Evolutionary conservation across 1,140 invertebrate genomes (phyloP), one percentile per base, ranked within the genome.

Genomic region (Musca vetustissima): DNA sequence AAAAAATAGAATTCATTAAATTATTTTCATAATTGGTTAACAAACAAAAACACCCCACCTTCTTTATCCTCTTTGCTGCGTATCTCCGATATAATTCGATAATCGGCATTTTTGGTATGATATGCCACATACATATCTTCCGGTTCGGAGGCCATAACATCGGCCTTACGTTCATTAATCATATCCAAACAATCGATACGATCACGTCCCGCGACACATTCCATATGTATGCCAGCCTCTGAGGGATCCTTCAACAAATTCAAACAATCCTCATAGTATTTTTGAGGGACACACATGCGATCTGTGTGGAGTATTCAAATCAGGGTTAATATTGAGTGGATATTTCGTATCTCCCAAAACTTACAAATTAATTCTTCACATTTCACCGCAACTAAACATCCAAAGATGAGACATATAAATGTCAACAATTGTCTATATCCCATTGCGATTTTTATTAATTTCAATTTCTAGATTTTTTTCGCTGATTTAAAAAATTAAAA

Each of bases 141-240:
- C 1, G 93, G 91, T 75, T 95, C 93, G 1, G 92, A 87, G 14
- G 90, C 89, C 17, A 91, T 88, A 22, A 95, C 86, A 79, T 96
- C 93, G 0, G 93, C 93, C 73, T 91, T 86, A 48, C 89, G 87
- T 72, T 88, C 85, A 55, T 90, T 87, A 25, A 96, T 89, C 76
- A 87, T 87, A 21, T 88, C 84, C 72, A 95, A 86, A 75, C 93
- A 96, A 48, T 92, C 90, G 68, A 90, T 82, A 53, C 89, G 90
- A 80, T 92, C 90, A 72, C 90, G 86, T 1, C 89, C 90, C 1
- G 87, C 79, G 4, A 92, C 84, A 78, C 91, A 92, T 73, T 87
- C 83, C 70, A 91, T 85, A 13, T 83, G 80, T 13, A 88, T 87
- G 66, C 88, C 86, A 71, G 87, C 87, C 72, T 86, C 85, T 7